Evolutionary conservation across 1,140 invertebrate species (phyloP).

Genomic region (Drosophila lacertosa): DNA sequence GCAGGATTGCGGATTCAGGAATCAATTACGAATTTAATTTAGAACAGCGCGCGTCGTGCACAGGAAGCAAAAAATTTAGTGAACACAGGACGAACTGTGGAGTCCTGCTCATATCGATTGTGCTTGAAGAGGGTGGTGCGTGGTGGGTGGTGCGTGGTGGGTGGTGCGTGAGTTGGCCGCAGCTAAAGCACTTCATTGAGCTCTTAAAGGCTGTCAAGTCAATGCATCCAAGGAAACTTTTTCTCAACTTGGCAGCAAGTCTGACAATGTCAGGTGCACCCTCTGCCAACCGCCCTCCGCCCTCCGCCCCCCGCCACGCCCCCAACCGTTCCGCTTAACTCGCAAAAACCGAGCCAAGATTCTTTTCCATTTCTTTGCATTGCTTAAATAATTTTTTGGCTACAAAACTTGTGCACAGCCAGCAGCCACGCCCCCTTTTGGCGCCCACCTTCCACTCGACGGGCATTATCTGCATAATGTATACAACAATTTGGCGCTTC

Average conservation of each 20-base stretch:
- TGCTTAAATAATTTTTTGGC: slow-evolving; percentile 72
- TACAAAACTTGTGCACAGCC: slow-evolving; percentile 50
- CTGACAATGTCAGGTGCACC: slow-evolving; percentile 44
- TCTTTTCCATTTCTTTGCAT: slow-evolving; percentile 59
- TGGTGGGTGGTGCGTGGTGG: neutral
- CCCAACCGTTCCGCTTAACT: slow-evolving; percentile 10
- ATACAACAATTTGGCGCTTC: slow-evolving; percentile 74
- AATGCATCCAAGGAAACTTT: slow-evolving; percentile 45
- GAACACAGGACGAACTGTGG: too few species aligned
- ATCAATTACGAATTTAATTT: slow-evolving; percentile 83
- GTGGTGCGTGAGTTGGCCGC: slow-evolving; percentile 25
- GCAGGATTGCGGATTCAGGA: slow-evolving; percentile 82
- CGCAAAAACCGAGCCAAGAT: slow-evolving; percentile 41
- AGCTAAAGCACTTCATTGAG: slow-evolving; percentile 60
- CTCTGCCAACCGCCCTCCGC: neutral
- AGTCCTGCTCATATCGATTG: slow-evolving; percentile 62
- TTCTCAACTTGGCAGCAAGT: neutral
- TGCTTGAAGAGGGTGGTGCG: slow-evolving; percentile 53
- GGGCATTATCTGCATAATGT: slow-evolving; percentile 61
- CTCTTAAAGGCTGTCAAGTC: slow-evolving; percentile 69
- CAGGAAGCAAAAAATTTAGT: slow-evolving; percentile 57
- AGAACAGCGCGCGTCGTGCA: slow-evolving; percentile 61
- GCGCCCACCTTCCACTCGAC: neutral
- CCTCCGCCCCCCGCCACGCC: neutral
- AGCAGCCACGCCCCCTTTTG: too few species aligned